Conservation (phyloP, 2,113 vertebrate species). For the Axis porcinus region DNA sequence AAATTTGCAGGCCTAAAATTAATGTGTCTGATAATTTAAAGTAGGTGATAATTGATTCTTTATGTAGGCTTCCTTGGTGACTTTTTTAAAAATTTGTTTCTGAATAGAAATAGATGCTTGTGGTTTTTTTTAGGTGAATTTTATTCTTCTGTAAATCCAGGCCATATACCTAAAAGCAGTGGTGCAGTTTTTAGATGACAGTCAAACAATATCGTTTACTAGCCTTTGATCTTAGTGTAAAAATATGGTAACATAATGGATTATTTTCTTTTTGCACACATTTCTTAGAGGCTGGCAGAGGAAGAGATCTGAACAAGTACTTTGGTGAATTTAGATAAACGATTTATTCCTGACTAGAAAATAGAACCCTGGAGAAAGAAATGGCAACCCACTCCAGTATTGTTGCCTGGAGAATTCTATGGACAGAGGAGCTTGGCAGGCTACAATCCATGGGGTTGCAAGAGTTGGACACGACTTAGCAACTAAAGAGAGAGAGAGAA, state of each 20-base stretch:
- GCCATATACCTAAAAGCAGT: background rate
- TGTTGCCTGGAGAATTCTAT: background rate
- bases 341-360: slow-evolving; percentile 20
- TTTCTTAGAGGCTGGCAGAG: background rate
- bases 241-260: background rate
- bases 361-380: background rate
- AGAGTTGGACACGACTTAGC: background rate
- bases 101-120: background rate
- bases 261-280: background rate
- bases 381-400: background rate
- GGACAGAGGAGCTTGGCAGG: background rate
- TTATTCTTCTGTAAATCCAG: background rate
- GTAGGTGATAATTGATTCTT: slow-evolving; percentile 21
- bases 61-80: background rate
- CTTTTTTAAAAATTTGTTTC: background rate
- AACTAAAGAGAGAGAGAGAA: background rate
- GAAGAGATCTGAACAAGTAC: background rate
- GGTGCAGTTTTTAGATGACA: background rate
- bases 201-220: background rate
- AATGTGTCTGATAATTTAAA: background rate
- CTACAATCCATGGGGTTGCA: background rate
- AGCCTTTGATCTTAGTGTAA: background rate
- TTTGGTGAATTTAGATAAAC: slow-evolving; percentile 4
- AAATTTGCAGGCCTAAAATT: background rate
- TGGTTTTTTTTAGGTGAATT: background rate